Evolutionary conservation across 30 jellyfish, hydroid and myxozoan genomes (phyloP), one percentile per base, ranked within the genome.

Genomic region (Aurelia sp.): DNA sequence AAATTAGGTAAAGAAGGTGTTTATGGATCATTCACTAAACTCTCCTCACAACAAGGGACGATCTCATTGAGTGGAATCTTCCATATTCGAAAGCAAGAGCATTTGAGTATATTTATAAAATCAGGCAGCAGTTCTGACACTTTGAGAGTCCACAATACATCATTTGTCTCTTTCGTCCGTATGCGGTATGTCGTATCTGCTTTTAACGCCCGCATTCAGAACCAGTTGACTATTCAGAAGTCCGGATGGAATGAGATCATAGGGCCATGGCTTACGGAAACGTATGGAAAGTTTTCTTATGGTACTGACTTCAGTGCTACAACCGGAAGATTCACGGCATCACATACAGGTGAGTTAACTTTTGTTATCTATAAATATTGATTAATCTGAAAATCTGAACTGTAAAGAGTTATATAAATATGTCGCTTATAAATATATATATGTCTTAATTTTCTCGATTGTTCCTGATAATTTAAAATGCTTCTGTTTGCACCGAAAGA

Each of bases 131-230:
- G 84, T 17, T n/a, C 13, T 13, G 82, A 82, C 55, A 53, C 57
- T 13, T 87, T 88, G 61, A 94, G 85, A 8, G 57, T 94, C 18
- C 87, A 57, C 74, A 84, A 90, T 35, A 74, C 89, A 10, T 94
- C 99, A 10, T 87, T 88, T 65, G 61, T 85, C 50, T 79, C 95
- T 2, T 33, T 87, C 51, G 90, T 93, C 69, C 78, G 96, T 35
- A 93, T 88, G 97, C 88, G 98, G 47, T 93, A 93, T 72, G 90
- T 93, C 48, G 97, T 93, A 27, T 93, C 98, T 22, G 82, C 93
- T 4, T 94, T 93, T 63, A 84, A 89, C 27, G 98, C 98, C 51
- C 75, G 96, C 51, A 69, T 93, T 31, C 78, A 86, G 60, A 74
- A 86, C 27, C 76, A 76, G 65, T 22, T 74, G 55, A 27, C 78